These are phyloP conservation scores for Eupithecia inturbata DNA, from an alignment of 2,888 invertebrate species.

Conservation along the genomic window DNA sequence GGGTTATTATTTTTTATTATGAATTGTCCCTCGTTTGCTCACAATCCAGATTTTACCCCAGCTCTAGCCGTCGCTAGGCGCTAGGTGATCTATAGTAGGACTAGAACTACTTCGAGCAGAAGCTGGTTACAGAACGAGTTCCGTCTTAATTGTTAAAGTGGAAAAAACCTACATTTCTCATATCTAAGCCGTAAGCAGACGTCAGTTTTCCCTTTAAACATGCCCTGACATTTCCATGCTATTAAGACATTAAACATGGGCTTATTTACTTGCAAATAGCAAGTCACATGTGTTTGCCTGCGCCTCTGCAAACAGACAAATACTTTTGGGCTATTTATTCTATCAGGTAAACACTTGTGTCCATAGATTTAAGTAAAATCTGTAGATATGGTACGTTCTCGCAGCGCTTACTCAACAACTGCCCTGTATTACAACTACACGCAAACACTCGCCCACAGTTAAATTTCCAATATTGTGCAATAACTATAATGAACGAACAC, in stretches of 20 bases:
- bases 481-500: no score
- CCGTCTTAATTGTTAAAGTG: neutral
- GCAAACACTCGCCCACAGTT: no score
- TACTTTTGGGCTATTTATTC: conserved; percentile 46
- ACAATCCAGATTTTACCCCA: neutral
- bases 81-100: neutral
- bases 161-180: neutral
- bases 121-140: neutral
- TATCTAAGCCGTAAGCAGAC: neutral
- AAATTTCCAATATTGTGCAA: no score
- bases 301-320: conserved; percentile 43
- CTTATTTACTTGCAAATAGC: conserved; percentile 39
- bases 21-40: no score
- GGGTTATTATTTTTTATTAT: no score
- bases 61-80: neutral
- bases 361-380: no score
- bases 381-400: no score
- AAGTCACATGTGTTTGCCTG: conserved; percentile 39
- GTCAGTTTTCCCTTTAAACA: conserved; percentile 6
- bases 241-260: conserved; percentile 33
- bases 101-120: neutral
- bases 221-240: conserved; percentile 28
- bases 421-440: no score
- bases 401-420: no score
- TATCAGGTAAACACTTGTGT: conserved; percentile 45